A percentile compares a stretch with the other conserved stretches of the same genome.
Conservation (phyloP, 1,140 invertebrate species). For the Triops longicaudatus region DNA sequence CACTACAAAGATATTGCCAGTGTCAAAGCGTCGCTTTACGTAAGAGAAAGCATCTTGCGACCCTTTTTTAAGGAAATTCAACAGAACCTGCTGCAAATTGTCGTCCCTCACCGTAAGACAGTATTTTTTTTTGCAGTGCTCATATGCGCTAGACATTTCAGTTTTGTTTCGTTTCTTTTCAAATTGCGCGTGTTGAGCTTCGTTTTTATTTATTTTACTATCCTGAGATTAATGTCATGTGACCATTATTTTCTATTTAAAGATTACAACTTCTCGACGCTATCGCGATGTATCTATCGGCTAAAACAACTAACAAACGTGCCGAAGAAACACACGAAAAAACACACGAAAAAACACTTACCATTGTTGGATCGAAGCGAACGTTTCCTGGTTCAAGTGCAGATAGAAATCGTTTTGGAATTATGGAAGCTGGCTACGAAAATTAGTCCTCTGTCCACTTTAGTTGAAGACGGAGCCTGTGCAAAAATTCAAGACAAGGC, state of each 20-base stretch:
- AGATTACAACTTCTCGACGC: background rate
- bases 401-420: conserved; percentile 7
- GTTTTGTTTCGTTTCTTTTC: too few relatives aligned
- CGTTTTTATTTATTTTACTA: too few relatives aligned
- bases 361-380: background rate
- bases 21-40: conserved; percentile 42
- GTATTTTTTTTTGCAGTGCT: background rate
- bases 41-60: background rate
- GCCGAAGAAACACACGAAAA: conserved; percentile 24
- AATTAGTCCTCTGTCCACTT: background rate
- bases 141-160: too few relatives aligned
- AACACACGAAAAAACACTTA: conserved; percentile 21
- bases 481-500: background rate
- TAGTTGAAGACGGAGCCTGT: background rate
- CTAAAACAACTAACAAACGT: background rate
- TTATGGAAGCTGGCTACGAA: background rate
- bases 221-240: background rate
- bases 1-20: conserved; percentile 46
- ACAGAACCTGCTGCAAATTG: background rate
- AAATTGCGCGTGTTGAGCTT: too few relatives aligned
- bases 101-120: background rate
- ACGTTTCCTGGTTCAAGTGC: background rate
- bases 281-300: background rate
- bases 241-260: background rate
- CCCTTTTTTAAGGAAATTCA: background rate